phyloP scores from a whole-genome alignment of 2,888 invertebrate species.

The Lithodes maja region DNA sequence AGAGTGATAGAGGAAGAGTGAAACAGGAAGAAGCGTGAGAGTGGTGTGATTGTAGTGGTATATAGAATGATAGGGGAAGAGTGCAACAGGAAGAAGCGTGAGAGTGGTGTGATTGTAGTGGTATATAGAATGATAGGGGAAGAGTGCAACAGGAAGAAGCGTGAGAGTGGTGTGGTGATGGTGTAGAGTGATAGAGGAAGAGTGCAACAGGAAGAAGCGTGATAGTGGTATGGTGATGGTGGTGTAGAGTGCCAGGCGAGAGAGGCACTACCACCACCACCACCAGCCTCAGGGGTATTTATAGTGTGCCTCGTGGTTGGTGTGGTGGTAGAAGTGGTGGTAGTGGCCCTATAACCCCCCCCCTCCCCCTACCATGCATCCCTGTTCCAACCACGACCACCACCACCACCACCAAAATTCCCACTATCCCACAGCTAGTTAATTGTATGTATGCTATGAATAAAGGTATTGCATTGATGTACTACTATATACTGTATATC shows the following conservation, averaged over 20 bases:
- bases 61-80: background rate
- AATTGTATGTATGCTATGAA: no score
- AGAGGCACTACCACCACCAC: background rate
- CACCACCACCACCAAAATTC: background rate
- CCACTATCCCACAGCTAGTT: background rate
- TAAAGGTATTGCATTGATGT: no score
- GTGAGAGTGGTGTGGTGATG: background rate
- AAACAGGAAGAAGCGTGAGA: background rate
- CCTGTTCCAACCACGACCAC: background rate
- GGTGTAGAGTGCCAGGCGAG: constrained; percentile 22
- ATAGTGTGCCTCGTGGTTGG: constrained; percentile 35
- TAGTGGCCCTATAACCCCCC: no score
- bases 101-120: background rate
- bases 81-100: background rate
- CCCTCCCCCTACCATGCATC: background rate
- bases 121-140: background rate
- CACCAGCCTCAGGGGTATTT: constrained; percentile 14
- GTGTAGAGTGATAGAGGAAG: background rate
- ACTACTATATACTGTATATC: background rate
- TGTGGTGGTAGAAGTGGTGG: background rate
- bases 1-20: background rate
- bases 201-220: background rate
- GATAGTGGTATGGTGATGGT: background rate
- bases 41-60: background rate
- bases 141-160: background rate